Conservation (phyloP, 2,113 vertebrate species). For the Cariama cristata region DNA sequence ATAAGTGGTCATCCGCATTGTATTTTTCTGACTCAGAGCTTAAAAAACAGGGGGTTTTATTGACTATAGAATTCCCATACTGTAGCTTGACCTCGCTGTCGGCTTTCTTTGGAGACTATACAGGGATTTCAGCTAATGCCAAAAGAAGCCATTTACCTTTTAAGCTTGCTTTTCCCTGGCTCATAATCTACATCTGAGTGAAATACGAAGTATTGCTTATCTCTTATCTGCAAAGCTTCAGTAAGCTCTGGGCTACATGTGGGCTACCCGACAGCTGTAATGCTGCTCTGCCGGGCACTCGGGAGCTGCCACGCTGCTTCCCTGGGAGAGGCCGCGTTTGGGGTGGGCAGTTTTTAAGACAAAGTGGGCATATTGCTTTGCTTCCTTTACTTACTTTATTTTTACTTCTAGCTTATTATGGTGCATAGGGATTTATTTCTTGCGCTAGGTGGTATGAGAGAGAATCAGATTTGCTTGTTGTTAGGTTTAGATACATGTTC, state of each 20-base stretch:
- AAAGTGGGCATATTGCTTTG: neutral
- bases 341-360: neutral
- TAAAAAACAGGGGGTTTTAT: conserved; percentile 40
- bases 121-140: conserved; percentile 55
- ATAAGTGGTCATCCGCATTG: conserved; percentile 63
- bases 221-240: conserved; percentile 38
- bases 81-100: conserved; percentile 44
- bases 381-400: neutral
- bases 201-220: conserved; percentile 39
- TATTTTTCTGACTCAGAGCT: conserved; percentile 52
- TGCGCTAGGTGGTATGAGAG: neutral
- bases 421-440: neutral
- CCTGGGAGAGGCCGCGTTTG: accelerated
- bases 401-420: neutral
- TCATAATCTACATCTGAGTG: conserved; percentile 41
- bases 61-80: conserved; percentile 52
- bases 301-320: accelerated
- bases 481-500: neutral
- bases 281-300: accelerated
- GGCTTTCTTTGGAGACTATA: conserved; percentile 53
- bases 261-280: neutral
- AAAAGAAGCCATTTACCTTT: conserved; percentile 46
- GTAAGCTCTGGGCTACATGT: neutral
- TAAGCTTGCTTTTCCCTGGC: conserved; percentile 59
- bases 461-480: neutral